These are phyloP conservation scores for Lithophane ornitopus DNA, from an alignment of 2,888 invertebrate genomes.

Conservation along the genomic window DNA sequence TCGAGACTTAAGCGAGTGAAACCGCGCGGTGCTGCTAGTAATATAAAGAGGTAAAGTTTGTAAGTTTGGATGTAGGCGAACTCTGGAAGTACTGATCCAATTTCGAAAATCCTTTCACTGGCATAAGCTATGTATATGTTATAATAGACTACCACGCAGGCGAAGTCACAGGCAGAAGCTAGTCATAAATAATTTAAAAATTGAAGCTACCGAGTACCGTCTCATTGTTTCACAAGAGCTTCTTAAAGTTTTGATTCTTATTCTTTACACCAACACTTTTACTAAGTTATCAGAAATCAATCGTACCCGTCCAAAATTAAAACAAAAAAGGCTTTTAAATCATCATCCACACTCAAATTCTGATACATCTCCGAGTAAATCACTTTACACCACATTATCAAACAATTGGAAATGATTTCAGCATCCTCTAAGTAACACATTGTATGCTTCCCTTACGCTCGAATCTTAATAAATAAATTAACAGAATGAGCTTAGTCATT, in stretches of 20 bases:
- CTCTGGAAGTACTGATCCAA: too few relatives aligned
- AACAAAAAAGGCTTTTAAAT: slow-evolving; percentile 25
- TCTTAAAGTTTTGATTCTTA: background rate
- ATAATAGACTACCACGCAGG: too few relatives aligned
- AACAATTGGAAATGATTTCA: slow-evolving; percentile 65
- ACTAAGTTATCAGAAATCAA: slow-evolving; percentile 29
- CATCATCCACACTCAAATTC: slow-evolving; percentile 11
- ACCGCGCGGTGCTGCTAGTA: too few relatives aligned
- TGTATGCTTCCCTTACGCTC: slow-evolving; percentile 58
- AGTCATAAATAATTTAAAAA: background rate
- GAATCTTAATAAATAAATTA: slow-evolving; percentile 85
- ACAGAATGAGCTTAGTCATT: slow-evolving; percentile 89
- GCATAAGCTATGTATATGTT: too few relatives aligned
- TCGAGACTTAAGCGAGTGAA: too few relatives aligned
- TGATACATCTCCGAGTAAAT: slow-evolving; percentile 25
- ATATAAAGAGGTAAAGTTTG: too few relatives aligned
- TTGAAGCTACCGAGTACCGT: background rate
- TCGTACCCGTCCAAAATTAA: background rate
- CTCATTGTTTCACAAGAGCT: background rate
- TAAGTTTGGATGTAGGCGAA: too few relatives aligned
- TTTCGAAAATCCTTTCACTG: too few relatives aligned
- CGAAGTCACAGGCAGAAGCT: too few relatives aligned
- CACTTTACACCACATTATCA: slow-evolving; percentile 40
- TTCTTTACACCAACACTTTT: background rate
- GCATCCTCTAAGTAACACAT: slow-evolving; percentile 60